These are phyloP conservation scores for Orchestia grillus DNA, from an alignment of 1,140 invertebrate genomes.

Conservation along the genomic window DNA sequence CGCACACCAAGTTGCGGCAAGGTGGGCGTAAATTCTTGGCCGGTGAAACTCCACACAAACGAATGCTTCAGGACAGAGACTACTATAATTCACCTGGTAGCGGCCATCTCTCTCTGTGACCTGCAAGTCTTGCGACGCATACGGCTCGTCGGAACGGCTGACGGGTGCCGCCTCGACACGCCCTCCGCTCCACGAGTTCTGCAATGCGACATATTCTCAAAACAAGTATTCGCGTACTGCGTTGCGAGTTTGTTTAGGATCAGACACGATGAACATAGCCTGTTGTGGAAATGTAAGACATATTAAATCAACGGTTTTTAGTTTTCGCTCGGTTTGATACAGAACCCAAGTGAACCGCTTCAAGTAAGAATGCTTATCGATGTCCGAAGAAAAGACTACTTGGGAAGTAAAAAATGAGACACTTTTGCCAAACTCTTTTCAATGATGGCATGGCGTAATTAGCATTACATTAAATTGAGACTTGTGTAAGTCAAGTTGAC, in stretches of 20 bases:
- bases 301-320: neutral
- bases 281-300: neutral
- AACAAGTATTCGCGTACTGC: neutral
- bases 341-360: neutral
- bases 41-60: too few species aligned
- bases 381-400: neutral
- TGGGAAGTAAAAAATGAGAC: neutral
- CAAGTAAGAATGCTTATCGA: neutral
- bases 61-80: neutral
- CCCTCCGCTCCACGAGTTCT: neutral
- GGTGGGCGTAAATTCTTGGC: neutral
- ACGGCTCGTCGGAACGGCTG: slow-evolving; percentile 33
- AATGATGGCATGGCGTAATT: neutral
- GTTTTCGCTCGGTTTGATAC: too few species aligned
- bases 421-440: neutral
- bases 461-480: neutral
- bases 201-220: neutral
- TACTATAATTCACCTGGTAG: slow-evolving; percentile 53
- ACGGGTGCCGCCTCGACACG: neutral
- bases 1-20: neutral
- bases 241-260: neutral
- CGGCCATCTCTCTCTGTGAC: slow-evolving; percentile 57
- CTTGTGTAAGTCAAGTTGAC: neutral
- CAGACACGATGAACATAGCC: neutral
- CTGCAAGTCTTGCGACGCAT: slow-evolving; percentile 56